Base-by-base conservation (phyloP, 2,888 invertebrate genomes). In the Nomada hirtipes region DNA sequence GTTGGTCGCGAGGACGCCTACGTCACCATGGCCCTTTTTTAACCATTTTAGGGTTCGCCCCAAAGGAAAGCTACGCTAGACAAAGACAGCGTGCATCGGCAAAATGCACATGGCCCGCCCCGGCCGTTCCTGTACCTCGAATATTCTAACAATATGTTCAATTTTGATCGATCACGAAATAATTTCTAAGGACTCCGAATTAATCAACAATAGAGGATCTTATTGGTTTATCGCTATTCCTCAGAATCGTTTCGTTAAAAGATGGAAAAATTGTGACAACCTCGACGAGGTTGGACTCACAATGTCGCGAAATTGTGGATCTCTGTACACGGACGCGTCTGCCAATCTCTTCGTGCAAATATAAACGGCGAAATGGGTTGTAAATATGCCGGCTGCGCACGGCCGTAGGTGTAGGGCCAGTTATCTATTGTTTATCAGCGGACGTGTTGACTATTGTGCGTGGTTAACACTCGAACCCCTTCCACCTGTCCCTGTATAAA, bases 371-470 rank as follows among this genome's bases (percentile, higher is more conserved):
- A 86, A 90, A 90, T 88, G 85, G 87, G 89, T 90, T 91, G 91
- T 89, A 90, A 89, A 91, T 91, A 90, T 89, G 85, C 86, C 73
- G 78, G 82, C 59, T 86, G 79, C 78, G 74, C 71, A 60, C 64
- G 61, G 76, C 69, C 84, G 79, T 82, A 75, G 84, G 77, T 84
- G 77, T 75, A 83, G 84, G 79, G 86, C 82, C 86, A 86, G 86
- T 87, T 90, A 90, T 86, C 87, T 89, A 91, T 88, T 90, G 90
- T 92, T 73, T 92, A 91, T 90, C 88, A 86, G 84, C 88, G 87
- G 84, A 60, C 87, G 84, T 91, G 90, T 90, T 85, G 88, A 89
- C 87, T 86, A 86, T 88, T 87, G 85, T 84, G 86, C 85, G 84
- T 83, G 85, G 79, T 73, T 75, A 76, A 70, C 76, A 73, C 73